Percentiles rank a stretch among this genome's conserved stretches.
Evolutionary conservation across 2,888 invertebrate genomes (phyloP).

Genomic region (Autographa pulchrina): DNA sequence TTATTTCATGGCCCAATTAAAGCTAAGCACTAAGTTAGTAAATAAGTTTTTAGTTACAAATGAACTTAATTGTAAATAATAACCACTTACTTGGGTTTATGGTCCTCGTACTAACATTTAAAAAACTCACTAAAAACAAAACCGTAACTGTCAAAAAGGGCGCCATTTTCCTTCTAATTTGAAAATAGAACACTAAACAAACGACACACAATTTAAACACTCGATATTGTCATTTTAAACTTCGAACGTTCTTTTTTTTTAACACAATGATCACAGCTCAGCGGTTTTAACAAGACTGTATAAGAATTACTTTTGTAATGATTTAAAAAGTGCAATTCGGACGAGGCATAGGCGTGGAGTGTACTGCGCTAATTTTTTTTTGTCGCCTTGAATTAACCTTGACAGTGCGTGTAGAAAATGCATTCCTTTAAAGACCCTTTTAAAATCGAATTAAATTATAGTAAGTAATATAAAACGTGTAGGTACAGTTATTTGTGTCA

Average conservation of each 20-base stretch:
- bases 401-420: slow-evolving; percentile 62
- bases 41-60: background rate
- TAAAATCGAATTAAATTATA: slow-evolving; percentile 48
- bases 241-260: slow-evolving; percentile 26
- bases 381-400: slow-evolving; percentile 67
- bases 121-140: slow-evolving; percentile 48
- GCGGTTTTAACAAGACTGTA: slow-evolving; percentile 70
- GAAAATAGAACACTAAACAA: slow-evolving; percentile 25
- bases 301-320: slow-evolving; percentile 72
- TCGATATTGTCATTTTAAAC: slow-evolving; percentile 45
- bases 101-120: slow-evolving; percentile 50
- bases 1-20: too few relatives aligned
- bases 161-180: slow-evolving; percentile 40
- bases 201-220: slow-evolving; percentile 35
- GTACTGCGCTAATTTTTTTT: slow-evolving; percentile 60
- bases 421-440: slow-evolving; percentile 57
- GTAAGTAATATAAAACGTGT: slow-evolving; percentile 48
- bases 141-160: slow-evolving; percentile 39
- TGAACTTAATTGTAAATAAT: background rate
- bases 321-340: slow-evolving; percentile 80
- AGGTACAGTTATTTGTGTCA: slow-evolving; percentile 51
- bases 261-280: slow-evolving; percentile 50
- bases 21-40: background rate
- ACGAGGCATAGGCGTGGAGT: slow-evolving; percentile 74
- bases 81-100: slow-evolving; percentile 50